Percentiles rank a stretch among this genome's conserved stretches.
Evolutionary conservation across 2,113 vertebrate genomes (phyloP).

Genomic region (Corythaeola cristata): DNA sequence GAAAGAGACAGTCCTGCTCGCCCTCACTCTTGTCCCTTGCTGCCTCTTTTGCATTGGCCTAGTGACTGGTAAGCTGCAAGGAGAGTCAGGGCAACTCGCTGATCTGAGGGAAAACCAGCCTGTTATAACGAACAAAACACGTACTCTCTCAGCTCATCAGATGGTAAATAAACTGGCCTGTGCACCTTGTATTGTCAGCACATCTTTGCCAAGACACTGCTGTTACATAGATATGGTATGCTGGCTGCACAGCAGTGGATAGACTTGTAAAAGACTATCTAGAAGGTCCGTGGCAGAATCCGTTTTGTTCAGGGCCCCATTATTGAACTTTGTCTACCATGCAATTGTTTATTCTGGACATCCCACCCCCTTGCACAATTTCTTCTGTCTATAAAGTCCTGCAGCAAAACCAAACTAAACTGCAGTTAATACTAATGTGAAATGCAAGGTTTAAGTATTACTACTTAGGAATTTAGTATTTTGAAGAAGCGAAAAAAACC

Average conservation of each 20-base stretch:
- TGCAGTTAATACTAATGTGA: not conserved
- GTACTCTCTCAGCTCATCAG: not conserved
- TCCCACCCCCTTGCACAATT: not conserved
- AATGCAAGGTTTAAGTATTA: not conserved
- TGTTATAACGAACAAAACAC: not conserved
- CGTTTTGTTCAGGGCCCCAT: not conserved
- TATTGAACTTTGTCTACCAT: not conserved
- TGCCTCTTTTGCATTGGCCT: not conserved
- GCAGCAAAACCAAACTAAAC: not conserved
- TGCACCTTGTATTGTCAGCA: not conserved
- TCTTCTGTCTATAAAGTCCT: not conserved
- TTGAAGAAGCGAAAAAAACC: not conserved
- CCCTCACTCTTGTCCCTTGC: not conserved
- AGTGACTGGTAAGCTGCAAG: not conserved
- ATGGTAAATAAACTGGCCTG: not conserved
- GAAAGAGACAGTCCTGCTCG: not conserved
- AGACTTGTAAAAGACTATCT: not conserved
- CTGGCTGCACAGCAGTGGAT: not conserved
- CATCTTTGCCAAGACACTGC: not conserved
- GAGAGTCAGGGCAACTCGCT: not conserved
- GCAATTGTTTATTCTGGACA: not conserved
- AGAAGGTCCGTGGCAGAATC: not conserved
- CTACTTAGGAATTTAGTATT: not conserved
- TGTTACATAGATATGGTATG: not conserved
- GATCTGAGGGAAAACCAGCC: not conserved